phyloP scores from a whole-genome alignment of 2,797 vertebrate genomes.

The Fratercula arctica region DNA sequence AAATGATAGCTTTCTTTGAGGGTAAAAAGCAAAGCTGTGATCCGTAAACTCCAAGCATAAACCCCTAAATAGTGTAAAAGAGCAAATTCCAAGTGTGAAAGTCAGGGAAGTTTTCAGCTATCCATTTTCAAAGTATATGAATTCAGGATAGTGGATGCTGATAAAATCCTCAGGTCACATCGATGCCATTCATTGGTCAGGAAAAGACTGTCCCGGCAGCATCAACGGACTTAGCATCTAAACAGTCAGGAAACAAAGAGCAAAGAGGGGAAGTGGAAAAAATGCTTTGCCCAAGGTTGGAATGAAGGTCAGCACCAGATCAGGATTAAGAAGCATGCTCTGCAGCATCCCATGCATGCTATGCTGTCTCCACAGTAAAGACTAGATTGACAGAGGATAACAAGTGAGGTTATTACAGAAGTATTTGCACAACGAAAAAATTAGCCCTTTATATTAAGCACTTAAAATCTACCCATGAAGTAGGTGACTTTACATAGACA shows the following conservation, averaged over 20 bases:
- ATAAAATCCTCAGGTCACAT: fast-evolving
- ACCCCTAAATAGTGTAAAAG: not conserved
- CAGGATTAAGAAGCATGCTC: not conserved
- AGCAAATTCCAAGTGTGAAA: not conserved
- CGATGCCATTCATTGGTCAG: not conserved
- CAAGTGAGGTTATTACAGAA: not conserved
- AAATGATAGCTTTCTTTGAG: not conserved
- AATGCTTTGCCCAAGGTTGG: not conserved
- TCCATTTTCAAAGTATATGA: not conserved
- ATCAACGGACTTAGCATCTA: not conserved
- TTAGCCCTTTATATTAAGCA: not conserved
- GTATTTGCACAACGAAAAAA: not conserved
- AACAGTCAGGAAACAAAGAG: not conserved
- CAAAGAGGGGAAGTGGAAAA: not conserved
- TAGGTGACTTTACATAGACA: not conserved
- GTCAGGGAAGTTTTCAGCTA: not conserved
- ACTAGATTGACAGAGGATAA: not conserved
- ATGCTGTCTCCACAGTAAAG: not conserved
- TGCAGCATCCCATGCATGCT: not conserved
- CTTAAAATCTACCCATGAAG: not conserved
- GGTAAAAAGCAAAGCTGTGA: not conserved
- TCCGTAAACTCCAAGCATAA: not conserved
- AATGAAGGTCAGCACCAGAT: not conserved
- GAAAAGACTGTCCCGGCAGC: not conserved
- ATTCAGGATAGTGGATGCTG: not conserved